Evolutionary conservation across 2,113 vertebrate species (phyloP).

Genomic region (Dromiciops gliroides): DNA sequence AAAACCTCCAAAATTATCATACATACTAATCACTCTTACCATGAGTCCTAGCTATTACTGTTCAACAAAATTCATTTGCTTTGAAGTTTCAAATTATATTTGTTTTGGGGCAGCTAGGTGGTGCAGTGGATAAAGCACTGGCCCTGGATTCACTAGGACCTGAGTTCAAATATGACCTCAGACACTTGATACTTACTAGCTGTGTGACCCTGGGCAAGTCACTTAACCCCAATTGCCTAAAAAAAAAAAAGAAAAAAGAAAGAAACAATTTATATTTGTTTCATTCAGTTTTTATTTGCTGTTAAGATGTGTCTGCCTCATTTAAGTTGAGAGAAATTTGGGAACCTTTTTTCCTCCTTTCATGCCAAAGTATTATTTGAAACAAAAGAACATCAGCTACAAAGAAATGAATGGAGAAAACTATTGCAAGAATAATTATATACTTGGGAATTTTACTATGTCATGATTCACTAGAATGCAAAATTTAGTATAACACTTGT

Average conservation of each 20-base stretch:
- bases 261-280: neutral
- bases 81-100: neutral
- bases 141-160: too few species aligned
- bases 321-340: neutral
- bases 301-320: neutral
- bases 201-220: too few species aligned
- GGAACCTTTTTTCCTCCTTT: neutral
- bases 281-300: slow-evolving; percentile 14
- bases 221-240: too few species aligned
- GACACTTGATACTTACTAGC: too few species aligned
- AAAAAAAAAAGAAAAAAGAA: too few species aligned
- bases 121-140: too few species aligned
- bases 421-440: neutral
- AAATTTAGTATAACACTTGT: too few species aligned
- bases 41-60: neutral
- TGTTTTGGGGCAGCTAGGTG: too few species aligned
- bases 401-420: neutral
- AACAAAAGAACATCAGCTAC: neutral
- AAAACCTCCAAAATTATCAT: neutral
- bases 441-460: too few species aligned
- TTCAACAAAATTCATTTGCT: neutral
- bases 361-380: neutral
- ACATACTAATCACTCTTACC: neutral
- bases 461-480: too few species aligned
- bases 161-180: too few species aligned